These are phyloP conservation scores for Ageneiosus marmoratus DNA, from an alignment of 2,113 vertebrate genomes.

Conservation along the genomic window DNA sequence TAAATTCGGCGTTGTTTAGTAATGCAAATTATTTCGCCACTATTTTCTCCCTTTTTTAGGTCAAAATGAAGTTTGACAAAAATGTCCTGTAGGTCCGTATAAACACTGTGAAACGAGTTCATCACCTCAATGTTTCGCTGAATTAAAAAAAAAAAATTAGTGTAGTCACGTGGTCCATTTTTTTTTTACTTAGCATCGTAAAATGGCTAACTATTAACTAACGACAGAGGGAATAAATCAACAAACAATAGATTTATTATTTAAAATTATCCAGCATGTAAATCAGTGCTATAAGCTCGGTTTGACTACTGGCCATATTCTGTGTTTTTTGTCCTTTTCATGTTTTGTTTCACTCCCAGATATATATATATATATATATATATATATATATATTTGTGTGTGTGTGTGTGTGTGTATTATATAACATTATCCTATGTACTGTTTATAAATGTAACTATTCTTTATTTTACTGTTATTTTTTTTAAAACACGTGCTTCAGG, in stretches of 20 bases:
- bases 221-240: background rate
- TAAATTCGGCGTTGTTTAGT: background rate
- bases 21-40: background rate
- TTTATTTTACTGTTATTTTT: background rate
- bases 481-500: background rate
- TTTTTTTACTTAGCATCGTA: background rate
- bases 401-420: no score
- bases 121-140: background rate
- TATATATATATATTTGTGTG: no score
- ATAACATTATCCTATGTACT: background rate
- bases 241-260: background rate
- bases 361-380: no score
- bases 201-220: background rate
- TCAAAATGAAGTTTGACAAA: background rate
- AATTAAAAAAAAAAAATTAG: background rate
- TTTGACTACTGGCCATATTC: background rate
- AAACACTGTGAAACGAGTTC: background rate
- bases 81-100: background rate
- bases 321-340: background rate
- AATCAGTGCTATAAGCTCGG: background rate
- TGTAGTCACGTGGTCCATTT: background rate
- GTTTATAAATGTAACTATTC: background rate
- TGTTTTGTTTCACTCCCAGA: background rate
- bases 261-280: background rate
- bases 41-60: background rate